Evolutionary conservation across 2,113 vertebrate species (phyloP).

Genomic region (Tinamus guttatus): DNA sequence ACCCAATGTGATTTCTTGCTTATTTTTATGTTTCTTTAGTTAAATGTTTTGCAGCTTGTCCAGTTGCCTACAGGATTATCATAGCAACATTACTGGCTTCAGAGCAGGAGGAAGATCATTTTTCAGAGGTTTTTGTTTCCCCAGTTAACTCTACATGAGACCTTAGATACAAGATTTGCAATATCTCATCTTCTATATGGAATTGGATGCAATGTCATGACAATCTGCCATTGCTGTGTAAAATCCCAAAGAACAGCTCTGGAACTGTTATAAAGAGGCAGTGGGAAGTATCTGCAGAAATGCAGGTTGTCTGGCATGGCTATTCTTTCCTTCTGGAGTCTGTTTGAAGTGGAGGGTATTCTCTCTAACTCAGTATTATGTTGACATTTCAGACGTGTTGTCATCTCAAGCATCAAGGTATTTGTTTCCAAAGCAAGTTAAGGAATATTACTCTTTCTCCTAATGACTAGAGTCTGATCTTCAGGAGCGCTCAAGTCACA

Average conservation of each 20-base stretch:
- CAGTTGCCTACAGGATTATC: background rate
- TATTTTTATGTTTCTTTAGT: background rate
- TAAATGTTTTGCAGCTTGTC: background rate
- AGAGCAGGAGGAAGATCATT: background rate
- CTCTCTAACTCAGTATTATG: background rate
- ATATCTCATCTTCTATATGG: background rate
- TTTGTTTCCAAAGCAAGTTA: background rate
- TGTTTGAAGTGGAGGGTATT: background rate
- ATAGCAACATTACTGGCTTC: background rate
- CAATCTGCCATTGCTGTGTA: background rate
- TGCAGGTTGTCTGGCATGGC: fast-evolving
- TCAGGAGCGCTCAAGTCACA: background rate
- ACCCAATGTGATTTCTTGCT: background rate
- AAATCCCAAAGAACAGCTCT: background rate
- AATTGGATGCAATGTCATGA: background rate
- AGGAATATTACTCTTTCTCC: background rate
- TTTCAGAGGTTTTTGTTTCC: background rate
- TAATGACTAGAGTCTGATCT: background rate
- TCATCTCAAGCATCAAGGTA: background rate
- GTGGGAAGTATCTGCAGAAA: background rate
- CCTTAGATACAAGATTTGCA: background rate
- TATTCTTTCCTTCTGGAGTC: background rate
- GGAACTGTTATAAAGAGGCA: background rate
- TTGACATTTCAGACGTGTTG: background rate
- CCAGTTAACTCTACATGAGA: fast-evolving